Conservation (phyloP, 1,140 invertebrate genomes). For the Leguminivora glycinivorella region DNA sequence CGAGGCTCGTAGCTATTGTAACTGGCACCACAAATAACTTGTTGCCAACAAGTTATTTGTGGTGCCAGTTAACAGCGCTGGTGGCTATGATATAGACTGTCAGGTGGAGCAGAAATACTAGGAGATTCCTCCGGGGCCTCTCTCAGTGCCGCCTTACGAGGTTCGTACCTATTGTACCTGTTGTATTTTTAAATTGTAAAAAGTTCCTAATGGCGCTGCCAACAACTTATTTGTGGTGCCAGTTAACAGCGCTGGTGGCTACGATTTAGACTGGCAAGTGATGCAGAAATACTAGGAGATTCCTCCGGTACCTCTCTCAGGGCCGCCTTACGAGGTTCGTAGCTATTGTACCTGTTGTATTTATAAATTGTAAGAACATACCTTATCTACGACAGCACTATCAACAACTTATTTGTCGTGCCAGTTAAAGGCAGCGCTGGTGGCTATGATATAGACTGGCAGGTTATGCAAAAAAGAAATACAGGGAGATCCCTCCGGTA, state of each 20-base stretch:
- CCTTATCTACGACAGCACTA: constrained; percentile 84
- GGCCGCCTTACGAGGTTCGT: constrained; percentile 67
- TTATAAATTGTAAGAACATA: too few species aligned
- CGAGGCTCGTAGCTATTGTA: constrained; percentile 64
- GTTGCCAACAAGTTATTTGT: constrained; percentile 86
- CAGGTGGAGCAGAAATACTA: constrained; percentile 69
- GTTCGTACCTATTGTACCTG: constrained; percentile 15
- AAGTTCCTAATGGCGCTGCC: constrained; percentile 85
- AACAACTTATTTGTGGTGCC: constrained; percentile 91
- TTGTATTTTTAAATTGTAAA: too few species aligned
- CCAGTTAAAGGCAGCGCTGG: constrained; percentile 76
- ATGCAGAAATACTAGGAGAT: constrained; percentile 64
- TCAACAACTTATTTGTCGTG: constrained; percentile 88
- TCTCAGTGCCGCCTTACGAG: constrained; percentile 57
- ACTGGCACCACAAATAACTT: constrained; percentile 88
- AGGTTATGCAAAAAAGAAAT: constrained; percentile 71
- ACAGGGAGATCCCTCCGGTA: constrained; percentile 51
- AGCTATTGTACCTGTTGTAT: too few species aligned
- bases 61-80: constrained; percentile 81
- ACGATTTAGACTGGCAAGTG: constrained; percentile 83
- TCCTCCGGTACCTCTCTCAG: constrained; percentile 37
- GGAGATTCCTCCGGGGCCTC: constrained; percentile 44
- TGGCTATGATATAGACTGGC: constrained; percentile 83
- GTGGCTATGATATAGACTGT: constrained; percentile 83
- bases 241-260: constrained; percentile 46